Base-by-base conservation (phyloP, 2,888 invertebrate genomes). In the Xestia sexstrigata region DNA sequence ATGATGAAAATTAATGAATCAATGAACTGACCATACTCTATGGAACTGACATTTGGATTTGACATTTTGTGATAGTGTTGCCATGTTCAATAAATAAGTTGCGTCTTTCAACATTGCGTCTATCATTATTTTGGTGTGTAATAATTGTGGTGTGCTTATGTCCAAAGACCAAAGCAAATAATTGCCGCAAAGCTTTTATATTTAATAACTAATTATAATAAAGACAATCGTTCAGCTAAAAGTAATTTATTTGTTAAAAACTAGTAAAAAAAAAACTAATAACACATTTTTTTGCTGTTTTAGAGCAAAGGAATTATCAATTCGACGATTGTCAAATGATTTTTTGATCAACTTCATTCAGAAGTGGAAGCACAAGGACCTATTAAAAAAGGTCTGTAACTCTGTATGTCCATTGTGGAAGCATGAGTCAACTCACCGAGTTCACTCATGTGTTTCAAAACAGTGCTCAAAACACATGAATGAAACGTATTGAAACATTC, bases 401-500 rank as follows among this genome's bases (percentile, higher is more conserved):
- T n/a, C n/a, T n/a, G n/a, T n/a, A n/a, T n/a, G n/a, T n/a, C n/a
- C n/a, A n/a, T n/a, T n/a, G n/a, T n/a, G n/a, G n/a, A n/a, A n/a
- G n/a, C n/a, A n/a, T n/a, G n/a, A n/a, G n/a, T n/a, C n/a, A n/a
- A n/a, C n/a, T n/a, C n/a, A n/a, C n/a, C n/a, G n/a, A n/a, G n/a
- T n/a, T n/a, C n/a, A n/a, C n/a, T n/a, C n/a, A n/a, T n/a, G n/a
- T n/a, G n/a, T n/a, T n/a, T n/a, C n/a, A n/a, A n/a, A n/a, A n/a
- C n/a, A n/a, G n/a, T n/a, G n/a, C n/a, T n/a, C n/a, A 35, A 23
- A 47, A 67, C 13, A 13, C 11, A 69, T 52, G 68, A 62, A 74
- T 49, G 42, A 62, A 60, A 39, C 45, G 7, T 23, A 0, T 1
- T 9, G 2, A 42, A 20, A 49, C 6, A 23, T 47, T 26, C 11